Percentiles rank a stretch among this genome's conserved stretches.
Conservation (phyloP, 30 jellyfish, hydroid and myxozoan species). For the Pelagia noctiluca region DNA sequence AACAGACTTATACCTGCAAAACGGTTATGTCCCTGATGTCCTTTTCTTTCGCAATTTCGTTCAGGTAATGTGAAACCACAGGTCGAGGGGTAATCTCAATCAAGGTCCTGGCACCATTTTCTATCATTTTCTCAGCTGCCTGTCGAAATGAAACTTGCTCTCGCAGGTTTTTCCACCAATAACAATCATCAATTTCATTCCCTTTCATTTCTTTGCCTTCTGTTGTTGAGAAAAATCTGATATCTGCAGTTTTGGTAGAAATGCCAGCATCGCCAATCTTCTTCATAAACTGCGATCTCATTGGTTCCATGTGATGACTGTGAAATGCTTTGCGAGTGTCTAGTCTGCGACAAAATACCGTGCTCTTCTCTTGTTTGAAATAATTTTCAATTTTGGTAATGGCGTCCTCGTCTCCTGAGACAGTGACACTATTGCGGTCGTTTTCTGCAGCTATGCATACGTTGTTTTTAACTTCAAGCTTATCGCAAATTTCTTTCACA, state of each 20-base stretch:
- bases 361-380: background rate
- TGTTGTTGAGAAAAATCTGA: no score
- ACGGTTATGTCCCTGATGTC: slow-evolving; percentile 31
- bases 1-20: no score
- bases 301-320: slow-evolving; percentile 68
- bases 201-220: slow-evolving; percentile 43
- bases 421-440: slow-evolving; percentile 48
- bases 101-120: slow-evolving; percentile 5
- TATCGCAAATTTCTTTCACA: background rate
- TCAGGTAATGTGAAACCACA: slow-evolving; percentile 32
- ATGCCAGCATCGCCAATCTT: slow-evolving; percentile 10
- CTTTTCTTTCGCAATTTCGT: slow-evolving; percentile 28
- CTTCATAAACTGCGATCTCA: slow-evolving; percentile 19
- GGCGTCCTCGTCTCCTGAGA: slow-evolving; percentile 63
- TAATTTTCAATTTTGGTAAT: slow-evolving; percentile 23
- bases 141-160: slow-evolving; percentile 34
- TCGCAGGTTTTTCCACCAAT: slow-evolving; percentile 66
- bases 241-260: slow-evolving; percentile 17
- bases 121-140: slow-evolving; percentile 23
- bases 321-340: slow-evolving; percentile 63
- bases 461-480: background rate
- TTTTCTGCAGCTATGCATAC: slow-evolving; percentile 63
- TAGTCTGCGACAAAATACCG: slow-evolving; percentile 14
- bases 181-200: slow-evolving; percentile 2
- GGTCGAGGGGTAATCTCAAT: slow-evolving; percentile 68